Evolutionary conservation across 2,888 invertebrate species (phyloP).

Genomic region (Lasioglossum figueresi): DNA sequence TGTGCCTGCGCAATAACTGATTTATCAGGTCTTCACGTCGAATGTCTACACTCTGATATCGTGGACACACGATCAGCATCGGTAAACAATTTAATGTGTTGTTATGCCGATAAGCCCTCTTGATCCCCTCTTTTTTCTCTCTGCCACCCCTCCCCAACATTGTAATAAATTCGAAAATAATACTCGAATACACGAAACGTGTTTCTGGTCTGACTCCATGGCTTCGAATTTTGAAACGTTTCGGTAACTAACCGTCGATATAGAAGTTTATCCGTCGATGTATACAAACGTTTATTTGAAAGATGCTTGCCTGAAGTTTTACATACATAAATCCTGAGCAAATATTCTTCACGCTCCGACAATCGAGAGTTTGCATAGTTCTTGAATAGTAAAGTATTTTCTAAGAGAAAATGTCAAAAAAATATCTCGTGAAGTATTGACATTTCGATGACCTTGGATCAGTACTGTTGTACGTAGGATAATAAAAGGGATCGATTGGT

Average conservation of each 20-base stretch:
- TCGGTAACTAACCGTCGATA: not conserved
- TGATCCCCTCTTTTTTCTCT: constrained; percentile 2
- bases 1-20: constrained; percentile 37
- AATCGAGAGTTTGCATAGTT: not conserved
- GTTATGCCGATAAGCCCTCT: constrained; percentile 31
- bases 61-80: constrained; percentile 33
- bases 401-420: no score
- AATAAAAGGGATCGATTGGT: no score
- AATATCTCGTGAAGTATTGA: no score
- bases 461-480: no score
- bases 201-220: not conserved
- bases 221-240: not conserved
- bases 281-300: constrained; percentile 11
- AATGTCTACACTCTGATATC: constrained; percentile 38
- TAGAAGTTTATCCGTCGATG: not conserved
- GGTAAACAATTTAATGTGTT: constrained; percentile 38
- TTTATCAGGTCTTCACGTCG: constrained; percentile 40
- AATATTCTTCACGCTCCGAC: constrained; percentile 8
- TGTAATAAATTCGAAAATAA: constrained; percentile 8
- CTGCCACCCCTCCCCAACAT: not conserved
- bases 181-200: not conserved
- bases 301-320: constrained; percentile 17
- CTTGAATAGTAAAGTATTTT: no score
- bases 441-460: no score
- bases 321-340: constrained; percentile 1